A percentile compares a stretch with the other conserved stretches of the same genome.
Evolutionary conservation across 1,140 invertebrate species (phyloP).

Genomic region (Teleopsis dalmanni): DNA sequence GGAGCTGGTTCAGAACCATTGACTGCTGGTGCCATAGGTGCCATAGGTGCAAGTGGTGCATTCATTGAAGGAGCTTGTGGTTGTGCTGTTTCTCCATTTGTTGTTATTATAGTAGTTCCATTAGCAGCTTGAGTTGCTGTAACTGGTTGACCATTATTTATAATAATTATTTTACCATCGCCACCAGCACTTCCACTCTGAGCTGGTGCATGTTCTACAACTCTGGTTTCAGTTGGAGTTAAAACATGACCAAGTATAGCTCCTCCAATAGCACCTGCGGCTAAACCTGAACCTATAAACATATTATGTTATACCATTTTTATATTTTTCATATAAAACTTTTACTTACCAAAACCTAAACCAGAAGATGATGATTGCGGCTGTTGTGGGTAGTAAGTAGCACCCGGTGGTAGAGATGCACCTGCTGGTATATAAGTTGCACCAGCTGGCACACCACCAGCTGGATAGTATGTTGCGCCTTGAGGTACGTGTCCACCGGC

Average conservation of each 20-base stretch:
- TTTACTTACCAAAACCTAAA: slow-evolving; percentile 32
- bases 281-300: slow-evolving; percentile 27
- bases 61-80: slow-evolving; percentile 42
- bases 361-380: slow-evolving; percentile 37
- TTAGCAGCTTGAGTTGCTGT: slow-evolving; percentile 26
- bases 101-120: slow-evolving; percentile 34
- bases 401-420: slow-evolving; percentile 31
- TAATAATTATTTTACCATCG: slow-evolving; percentile 38
- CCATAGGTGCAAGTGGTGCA: slow-evolving; percentile 18
- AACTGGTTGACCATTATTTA: slow-evolving; percentile 35
- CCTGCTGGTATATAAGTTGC: slow-evolving; percentile 35
- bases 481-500: slow-evolving; percentile 19
- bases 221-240: slow-evolving; percentile 24
- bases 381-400: slow-evolving; percentile 26
- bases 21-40: slow-evolving; percentile 16
- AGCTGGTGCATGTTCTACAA: slow-evolving; percentile 20
- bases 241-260: slow-evolving; percentile 33
- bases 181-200: slow-evolving; percentile 16
- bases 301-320: background rate
- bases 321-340: background rate
- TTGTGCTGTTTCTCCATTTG: slow-evolving; percentile 14
- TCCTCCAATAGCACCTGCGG: slow-evolving; percentile 34
- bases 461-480: slow-evolving; percentile 20
- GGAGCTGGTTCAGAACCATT: slow-evolving; percentile 20
- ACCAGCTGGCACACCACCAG: slow-evolving; percentile 29